phyloP scores from a whole-genome alignment of 2,888 invertebrate genomes.

The Stramonita haemastoma region DNA sequence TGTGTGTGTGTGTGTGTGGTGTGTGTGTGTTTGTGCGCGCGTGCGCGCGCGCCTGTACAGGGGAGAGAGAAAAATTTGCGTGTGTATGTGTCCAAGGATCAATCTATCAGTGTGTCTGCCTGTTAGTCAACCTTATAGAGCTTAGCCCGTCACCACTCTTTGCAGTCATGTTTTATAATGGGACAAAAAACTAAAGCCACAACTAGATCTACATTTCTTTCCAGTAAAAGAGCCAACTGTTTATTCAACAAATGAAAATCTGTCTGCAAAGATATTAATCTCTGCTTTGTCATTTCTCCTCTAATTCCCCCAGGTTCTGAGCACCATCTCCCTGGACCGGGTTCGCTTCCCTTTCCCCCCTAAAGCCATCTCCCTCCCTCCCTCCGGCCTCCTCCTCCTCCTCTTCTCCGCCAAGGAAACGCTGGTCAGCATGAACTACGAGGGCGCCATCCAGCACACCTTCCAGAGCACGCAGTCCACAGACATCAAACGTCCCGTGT shows the following conservation, averaged over 20 bases:
- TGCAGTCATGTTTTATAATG: too few species aligned
- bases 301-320: constrained; percentile 14
- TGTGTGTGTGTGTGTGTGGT: too few species aligned
- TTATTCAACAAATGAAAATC: too few species aligned
- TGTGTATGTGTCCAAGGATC: constrained; percentile 14
- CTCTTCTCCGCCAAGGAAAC: constrained; percentile 40
- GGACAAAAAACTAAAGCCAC: too few species aligned
- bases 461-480: constrained; percentile 36
- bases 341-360: constrained; percentile 44
- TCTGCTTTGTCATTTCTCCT: background rate
- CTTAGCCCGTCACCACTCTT: too few species aligned
- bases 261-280: too few species aligned
- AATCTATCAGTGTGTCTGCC: background rate
- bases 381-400: constrained; percentile 42
- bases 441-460: constrained; percentile 40
- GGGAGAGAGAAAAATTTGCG: background rate
- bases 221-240: too few species aligned
- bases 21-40: constrained; percentile 10
- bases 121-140: too few species aligned
- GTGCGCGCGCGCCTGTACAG: background rate
- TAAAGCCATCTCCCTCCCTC: constrained; percentile 43
- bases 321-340: constrained; percentile 39
- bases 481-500: constrained; percentile 36
- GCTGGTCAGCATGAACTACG: constrained; percentile 37
- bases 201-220: too few species aligned